Evolutionary conservation across 2,113 vertebrate species (phyloP).

Genomic region (Gyps fulvus): DNA sequence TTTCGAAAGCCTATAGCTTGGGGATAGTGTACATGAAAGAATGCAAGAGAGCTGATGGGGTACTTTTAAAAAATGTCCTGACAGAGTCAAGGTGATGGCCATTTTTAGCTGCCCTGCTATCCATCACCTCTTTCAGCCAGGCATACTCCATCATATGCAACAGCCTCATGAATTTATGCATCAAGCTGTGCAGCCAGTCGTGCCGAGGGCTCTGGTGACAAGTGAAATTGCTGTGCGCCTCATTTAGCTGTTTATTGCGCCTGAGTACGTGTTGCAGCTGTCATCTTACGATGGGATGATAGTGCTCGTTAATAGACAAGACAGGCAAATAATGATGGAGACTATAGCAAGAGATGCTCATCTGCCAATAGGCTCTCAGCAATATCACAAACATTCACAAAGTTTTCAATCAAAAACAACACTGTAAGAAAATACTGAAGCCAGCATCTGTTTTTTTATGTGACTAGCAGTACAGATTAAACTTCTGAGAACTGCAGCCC

Average conservation of each 20-base stretch:
- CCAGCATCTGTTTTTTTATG: conserved; percentile 47
- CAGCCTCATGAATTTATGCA: conserved; percentile 89
- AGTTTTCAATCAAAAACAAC: conserved; percentile 82
- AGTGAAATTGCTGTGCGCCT: conserved; percentile 88
- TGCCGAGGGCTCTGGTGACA: conserved; percentile 82
- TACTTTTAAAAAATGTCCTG: conserved; percentile 86
- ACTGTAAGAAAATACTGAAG: conserved; percentile 73
- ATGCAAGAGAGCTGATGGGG: conserved; percentile 80
- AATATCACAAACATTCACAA: conserved; percentile 81
- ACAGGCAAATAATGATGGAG: conserved; percentile 87
- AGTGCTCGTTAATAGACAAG: conserved; percentile 87
- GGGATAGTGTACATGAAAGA: conserved; percentile 73
- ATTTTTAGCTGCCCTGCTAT: conserved; percentile 86
- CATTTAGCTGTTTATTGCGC: conserved; percentile 89
- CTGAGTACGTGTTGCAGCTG: conserved; percentile 87
- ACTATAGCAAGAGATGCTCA: conserved; percentile 82
- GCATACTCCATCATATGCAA: conserved; percentile 87
- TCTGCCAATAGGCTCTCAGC: conserved; percentile 82
- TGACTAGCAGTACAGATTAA: conserved; percentile 64
- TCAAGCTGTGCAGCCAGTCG: conserved; percentile 86
- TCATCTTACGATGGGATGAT: conserved; percentile 85
- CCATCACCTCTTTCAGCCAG: conserved; percentile 86
- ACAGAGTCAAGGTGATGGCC: conserved; percentile 88
- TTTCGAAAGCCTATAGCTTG: conserved; percentile 57
- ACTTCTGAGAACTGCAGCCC: conserved; percentile 54